A percentile compares a stretch with the other conserved stretches of the same genome.
Evolutionary conservation across 2,113 vertebrate genomes (phyloP).

Genomic region (Glaucidium brasilianum): DNA sequence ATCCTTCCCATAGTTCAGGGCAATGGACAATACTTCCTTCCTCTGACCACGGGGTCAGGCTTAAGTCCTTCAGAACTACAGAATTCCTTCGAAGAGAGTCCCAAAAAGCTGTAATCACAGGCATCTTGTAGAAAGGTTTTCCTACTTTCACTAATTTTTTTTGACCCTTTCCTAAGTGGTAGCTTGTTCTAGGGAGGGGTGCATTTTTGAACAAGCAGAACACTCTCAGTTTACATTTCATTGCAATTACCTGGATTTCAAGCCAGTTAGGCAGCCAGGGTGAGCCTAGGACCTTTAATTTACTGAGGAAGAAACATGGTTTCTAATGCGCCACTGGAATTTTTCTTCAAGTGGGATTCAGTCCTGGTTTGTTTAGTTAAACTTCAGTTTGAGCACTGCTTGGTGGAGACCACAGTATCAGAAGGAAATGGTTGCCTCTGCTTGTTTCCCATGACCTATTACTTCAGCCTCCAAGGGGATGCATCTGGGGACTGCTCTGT

Average conservation of each 20-base stretch:
- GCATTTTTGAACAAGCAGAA: not conserved
- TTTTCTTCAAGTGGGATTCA: not conserved
- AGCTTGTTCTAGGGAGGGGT: not conserved
- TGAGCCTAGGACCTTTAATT: not conserved
- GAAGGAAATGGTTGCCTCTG: slow-evolving; percentile 47
- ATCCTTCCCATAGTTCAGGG: not conserved
- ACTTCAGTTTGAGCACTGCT: not conserved
- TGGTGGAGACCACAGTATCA: slow-evolving; percentile 24
- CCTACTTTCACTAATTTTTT: not conserved
- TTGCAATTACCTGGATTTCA: not conserved
- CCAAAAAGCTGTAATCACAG: not conserved
- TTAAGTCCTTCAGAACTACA: not conserved
- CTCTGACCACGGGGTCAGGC: not conserved
- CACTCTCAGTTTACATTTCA: not conserved
- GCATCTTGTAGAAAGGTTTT: not conserved
- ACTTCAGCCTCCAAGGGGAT: slow-evolving; percentile 37
- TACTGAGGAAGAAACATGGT: not conserved
- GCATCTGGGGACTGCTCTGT: slow-evolving; percentile 44
- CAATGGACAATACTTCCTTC: not conserved
- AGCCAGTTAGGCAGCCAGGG: not conserved
- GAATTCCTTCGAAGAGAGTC: not conserved
- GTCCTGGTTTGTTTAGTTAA: slow-evolving; percentile 6
- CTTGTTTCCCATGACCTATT: slow-evolving; percentile 58
- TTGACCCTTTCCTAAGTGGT: not conserved
- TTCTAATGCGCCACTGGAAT: not conserved